Base-by-base conservation (phyloP, 2,888 invertebrate genomes). In the Carpatolechia fugitivella region DNA sequence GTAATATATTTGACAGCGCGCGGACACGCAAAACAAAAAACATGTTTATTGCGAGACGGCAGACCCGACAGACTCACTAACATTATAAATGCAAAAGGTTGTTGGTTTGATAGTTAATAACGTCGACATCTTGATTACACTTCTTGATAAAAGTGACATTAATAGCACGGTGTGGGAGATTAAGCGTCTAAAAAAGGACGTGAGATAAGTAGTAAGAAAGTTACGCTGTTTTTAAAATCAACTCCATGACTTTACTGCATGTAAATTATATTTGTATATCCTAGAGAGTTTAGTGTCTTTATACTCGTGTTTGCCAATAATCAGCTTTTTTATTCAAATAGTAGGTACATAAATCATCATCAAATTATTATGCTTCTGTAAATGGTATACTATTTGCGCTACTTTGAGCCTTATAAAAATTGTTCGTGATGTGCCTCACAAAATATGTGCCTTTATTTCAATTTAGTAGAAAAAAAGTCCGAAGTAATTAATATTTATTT, bases 1-100 rank as follows among this genome's bases (percentile, higher is more conserved):
- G 88, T 89, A 90, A 90, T 89, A 90, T 89, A 90, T 90, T 89
- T 89, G 90, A 89, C 90, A 88, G 89, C 82, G 86, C 88, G 88
- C 88, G 87, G 89, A 90, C 89, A 87, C 79, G 88, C 86, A 85
- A 87, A 85, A 87, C 89, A 90, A 52, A 52, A 90, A 90, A 89
- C 87, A 87, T 85, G 88, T 89, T 89, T 89, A 88, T 88, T 85
- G 87, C 86, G 79, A 82, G 80, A 78, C 66, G 75, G 76, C 64
- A 69, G 76, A 75, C 74, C 74, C 69, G 73, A 65, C 69, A 38
- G 36, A 13, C 36, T 38, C 20, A 50, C 50, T 38, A 36, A 33
- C 50, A 50, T 50, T 50, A 50, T 50, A 38, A 50, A 50, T 36
- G 50, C 50, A 50, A 50, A 44, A 38, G 38, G 29, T 18, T 50